Evolutionary conservation across 2,888 invertebrate genomes (phyloP).

Genomic region (Uloborus plumipes): DNA sequence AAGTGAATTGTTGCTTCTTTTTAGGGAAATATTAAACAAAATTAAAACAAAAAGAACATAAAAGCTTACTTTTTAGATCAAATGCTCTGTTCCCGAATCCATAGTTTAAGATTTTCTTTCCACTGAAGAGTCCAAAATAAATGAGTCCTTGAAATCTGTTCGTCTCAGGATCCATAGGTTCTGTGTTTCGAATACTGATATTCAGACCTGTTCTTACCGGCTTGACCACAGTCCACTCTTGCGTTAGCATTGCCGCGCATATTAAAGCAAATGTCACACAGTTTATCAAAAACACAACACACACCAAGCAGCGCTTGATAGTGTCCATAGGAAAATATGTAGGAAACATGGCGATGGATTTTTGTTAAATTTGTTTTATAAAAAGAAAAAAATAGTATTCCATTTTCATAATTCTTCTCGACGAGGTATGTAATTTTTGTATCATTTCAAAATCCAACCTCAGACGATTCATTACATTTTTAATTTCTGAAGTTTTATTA

Average conservation of each 20-base stretch:
- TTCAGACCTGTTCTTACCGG: constrained; percentile 59
- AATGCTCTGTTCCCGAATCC: constrained; percentile 85
- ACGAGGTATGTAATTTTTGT: too few relatives aligned
- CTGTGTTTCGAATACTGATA: constrained; percentile 43
- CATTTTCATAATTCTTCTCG: background rate
- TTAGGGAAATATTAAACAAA: background rate
- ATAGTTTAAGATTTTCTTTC: constrained; percentile 84
- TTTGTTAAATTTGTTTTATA: background rate
- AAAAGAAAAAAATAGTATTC: background rate
- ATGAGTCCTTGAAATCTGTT: constrained; percentile 68
- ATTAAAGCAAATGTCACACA: constrained; percentile 50
- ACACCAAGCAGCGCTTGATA: constrained; percentile 51
- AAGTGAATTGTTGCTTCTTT: background rate
- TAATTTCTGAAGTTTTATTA: background rate
- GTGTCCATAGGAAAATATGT: constrained; percentile 62
- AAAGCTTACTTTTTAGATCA: constrained; percentile 81
- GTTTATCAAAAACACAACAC: constrained; percentile 45
- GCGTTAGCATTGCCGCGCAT: constrained; percentile 50
- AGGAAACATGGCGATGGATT: constrained; percentile 41
- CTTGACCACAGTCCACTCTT: constrained; percentile 61
- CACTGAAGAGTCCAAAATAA: constrained; percentile 87
- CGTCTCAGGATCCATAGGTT: constrained; percentile 32
- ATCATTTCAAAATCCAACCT: background rate
- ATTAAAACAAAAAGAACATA: too few relatives aligned
- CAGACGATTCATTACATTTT: background rate